phyloP scores from a whole-genome alignment of 2,888 invertebrate species.

The Pyrrhosoma nymphula region DNA sequence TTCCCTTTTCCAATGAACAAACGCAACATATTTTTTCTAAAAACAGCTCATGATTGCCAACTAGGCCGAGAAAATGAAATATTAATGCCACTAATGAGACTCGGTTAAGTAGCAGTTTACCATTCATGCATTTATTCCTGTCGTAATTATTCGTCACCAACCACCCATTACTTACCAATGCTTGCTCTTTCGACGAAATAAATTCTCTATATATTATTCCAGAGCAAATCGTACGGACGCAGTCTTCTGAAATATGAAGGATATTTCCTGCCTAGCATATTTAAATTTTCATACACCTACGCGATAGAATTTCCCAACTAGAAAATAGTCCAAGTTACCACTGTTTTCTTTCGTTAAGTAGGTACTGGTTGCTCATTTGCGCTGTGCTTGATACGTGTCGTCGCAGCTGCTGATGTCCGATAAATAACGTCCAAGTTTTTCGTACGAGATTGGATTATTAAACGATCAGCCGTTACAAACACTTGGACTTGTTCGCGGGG shows the following conservation, averaged over 20 bases:
- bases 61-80: neutral
- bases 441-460: constrained; percentile 21
- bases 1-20: neutral
- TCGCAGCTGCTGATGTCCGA: constrained; percentile 22
- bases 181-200: neutral
- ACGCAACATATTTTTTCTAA: neutral
- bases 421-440: constrained; percentile 31
- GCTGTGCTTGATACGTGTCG: neutral
- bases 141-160: neutral
- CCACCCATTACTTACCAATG: neutral
- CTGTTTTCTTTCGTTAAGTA: neutral
- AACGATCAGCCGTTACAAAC: constrained; percentile 16
- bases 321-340: neutral
- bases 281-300: neutral
- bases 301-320: neutral
- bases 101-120: neutral
- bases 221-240: neutral
- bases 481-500: neutral
- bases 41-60: neutral
- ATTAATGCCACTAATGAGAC: neutral
- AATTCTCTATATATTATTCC: neutral
- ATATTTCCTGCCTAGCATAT: neutral
- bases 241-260: neutral
- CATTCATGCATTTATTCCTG: neutral
- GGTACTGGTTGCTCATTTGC: neutral